Percentiles rank a stretch among this genome's conserved stretches.
Conservation (phyloP, 2,113 vertebrate species). For the Phylloscopus whistleri region DNA sequence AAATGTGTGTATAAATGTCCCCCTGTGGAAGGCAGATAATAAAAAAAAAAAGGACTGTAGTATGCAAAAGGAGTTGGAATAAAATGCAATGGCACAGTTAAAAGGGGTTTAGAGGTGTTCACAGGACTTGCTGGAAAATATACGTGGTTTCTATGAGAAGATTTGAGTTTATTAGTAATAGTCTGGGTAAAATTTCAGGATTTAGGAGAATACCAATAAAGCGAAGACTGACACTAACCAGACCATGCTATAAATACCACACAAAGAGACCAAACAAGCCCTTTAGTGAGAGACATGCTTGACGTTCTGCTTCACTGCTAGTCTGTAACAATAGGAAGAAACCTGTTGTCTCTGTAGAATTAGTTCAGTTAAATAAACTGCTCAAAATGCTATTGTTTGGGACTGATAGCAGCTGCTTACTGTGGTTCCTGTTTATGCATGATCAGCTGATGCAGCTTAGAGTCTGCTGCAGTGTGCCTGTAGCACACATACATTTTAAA, state of each 20-base stretch:
- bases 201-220: constrained; percentile 83
- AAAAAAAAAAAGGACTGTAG: background rate
- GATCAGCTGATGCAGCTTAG: constrained; percentile 26
- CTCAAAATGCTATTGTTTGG: constrained; percentile 51
- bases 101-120: constrained; percentile 23
- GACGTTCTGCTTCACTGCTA: constrained; percentile 60
- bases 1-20: background rate
- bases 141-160: constrained; percentile 39
- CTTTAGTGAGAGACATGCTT: constrained; percentile 61
- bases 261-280: constrained; percentile 80
- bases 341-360: constrained; percentile 63
- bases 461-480: background rate
- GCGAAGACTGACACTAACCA: constrained; percentile 82
- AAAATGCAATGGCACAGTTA: background rate
- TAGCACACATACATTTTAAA: background rate
- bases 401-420: constrained; percentile 41
- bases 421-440: constrained; percentile 4
- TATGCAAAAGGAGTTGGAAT: background rate
- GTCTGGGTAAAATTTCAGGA: constrained; percentile 78
- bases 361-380: constrained; percentile 50
- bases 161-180: constrained; percentile 73
- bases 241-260: constrained; percentile 86
- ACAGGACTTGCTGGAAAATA: constrained; percentile 42
- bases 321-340: constrained; percentile 62
- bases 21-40: background rate